Conservation (phyloP, 2,113 vertebrate genomes). For the Tapirus terrestris region DNA sequence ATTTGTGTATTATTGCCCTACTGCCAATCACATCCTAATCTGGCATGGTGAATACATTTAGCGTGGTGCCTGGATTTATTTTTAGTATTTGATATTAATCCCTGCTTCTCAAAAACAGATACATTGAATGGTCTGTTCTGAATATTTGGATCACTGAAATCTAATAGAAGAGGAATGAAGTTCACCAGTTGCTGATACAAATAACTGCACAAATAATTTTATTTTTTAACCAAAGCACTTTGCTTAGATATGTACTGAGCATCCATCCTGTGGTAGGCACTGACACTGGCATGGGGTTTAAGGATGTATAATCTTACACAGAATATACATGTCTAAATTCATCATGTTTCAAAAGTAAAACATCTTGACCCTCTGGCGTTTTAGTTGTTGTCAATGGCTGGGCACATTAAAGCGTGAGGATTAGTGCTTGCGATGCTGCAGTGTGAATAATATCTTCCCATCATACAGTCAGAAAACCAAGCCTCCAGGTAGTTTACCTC, state of each 20-base stretch:
- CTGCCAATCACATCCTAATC: background rate
- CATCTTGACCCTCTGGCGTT: background rate
- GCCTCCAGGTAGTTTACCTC: background rate
- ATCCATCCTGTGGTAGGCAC: background rate
- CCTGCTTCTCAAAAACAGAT: background rate
- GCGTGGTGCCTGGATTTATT: conserved; percentile 6
- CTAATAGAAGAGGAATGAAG: background rate
- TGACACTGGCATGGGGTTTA: no score
- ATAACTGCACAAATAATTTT: background rate
- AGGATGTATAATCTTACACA: background rate
- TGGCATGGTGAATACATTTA: background rate
- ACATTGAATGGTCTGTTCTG: background rate
- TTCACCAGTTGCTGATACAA: background rate
- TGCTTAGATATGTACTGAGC: background rate
- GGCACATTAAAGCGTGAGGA: background rate
- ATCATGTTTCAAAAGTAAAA: background rate
- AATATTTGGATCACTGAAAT: background rate
- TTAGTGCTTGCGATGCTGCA: background rate
- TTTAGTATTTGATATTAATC: conserved; percentile 41
- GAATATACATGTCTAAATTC: background rate
- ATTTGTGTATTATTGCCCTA: background rate
- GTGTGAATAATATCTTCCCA: background rate
- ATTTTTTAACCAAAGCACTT: background rate
- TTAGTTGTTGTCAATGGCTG: background rate
- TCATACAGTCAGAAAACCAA: background rate